Conservation (phyloP, 2,888 invertebrate genomes). For the Dynastes hyllus region DNA sequence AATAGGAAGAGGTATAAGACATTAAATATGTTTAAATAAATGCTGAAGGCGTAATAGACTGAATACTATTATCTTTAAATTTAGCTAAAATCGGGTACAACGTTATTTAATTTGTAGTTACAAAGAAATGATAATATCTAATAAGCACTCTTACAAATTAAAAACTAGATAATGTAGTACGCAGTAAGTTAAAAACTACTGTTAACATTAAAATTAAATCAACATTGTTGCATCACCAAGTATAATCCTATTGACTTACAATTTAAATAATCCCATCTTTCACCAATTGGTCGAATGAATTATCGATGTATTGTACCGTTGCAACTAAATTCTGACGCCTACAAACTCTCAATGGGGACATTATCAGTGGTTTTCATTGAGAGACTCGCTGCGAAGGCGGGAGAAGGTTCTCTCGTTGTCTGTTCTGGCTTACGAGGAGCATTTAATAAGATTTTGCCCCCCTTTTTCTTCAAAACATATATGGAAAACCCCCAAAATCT, state of each 20-base stretch:
- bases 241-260: constrained; percentile 8
- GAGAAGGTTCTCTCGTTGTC: neutral
- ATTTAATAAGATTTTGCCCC: neutral
- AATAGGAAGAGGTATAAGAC: neutral
- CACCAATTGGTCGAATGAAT: constrained; percentile 14
- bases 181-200: too few species aligned
- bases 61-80: constrained; percentile 3
- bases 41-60: constrained; percentile 3
- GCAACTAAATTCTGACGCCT: constrained; percentile 6
- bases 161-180: too few species aligned
- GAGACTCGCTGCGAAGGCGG: constrained; percentile 1
- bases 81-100: constrained; percentile 4
- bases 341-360: constrained; percentile 17
- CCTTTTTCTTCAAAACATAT: too few species aligned
- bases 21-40: neutral
- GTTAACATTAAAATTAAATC: neutral
- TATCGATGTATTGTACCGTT: constrained; percentile 19
- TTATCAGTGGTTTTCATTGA: constrained; percentile 22
- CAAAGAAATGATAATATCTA: too few species aligned
- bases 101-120: too few species aligned
- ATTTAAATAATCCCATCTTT: constrained; percentile 6
- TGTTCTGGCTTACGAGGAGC: neutral
- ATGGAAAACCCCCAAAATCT: too few species aligned
- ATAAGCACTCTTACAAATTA: too few species aligned
- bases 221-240: neutral